phyloP scores from a whole-genome alignment of 2,113 vertebrate species.

The Odocoileus hemionus region DNA sequence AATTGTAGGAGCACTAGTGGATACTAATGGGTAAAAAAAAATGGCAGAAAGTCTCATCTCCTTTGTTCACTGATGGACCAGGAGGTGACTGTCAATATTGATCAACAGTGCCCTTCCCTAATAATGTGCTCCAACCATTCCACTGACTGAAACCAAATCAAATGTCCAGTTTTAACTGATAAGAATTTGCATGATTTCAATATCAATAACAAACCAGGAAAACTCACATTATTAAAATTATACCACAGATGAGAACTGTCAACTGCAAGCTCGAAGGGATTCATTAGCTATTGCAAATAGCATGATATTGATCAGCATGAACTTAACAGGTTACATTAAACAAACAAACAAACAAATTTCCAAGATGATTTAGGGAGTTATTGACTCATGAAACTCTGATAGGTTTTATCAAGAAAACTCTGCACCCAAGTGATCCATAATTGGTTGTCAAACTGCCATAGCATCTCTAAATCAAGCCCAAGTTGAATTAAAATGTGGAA shows the following conservation, averaged over 20 bases:
- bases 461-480: conserved; percentile 37
- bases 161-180: background rate
- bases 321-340: background rate
- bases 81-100: background rate
- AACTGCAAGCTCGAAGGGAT: background rate
- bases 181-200: background rate
- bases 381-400: background rate
- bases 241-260: background rate
- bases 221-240: background rate
- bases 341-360: background rate
- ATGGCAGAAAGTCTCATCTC: background rate
- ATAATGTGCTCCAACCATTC: background rate
- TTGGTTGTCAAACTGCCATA: background rate
- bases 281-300: background rate
- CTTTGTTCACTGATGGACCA: background rate
- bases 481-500: conserved; percentile 28
- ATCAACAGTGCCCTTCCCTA: background rate
- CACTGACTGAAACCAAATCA: background rate
- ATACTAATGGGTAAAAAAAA: background rate
- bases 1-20: background rate
- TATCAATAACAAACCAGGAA: background rate
- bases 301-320: background rate
- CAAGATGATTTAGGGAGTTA: background rate
- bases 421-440: background rate
- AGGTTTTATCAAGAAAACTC: background rate